Percentiles rank a stretch among this genome's conserved stretches.
phyloP scores from a whole-genome alignment of 2,888 invertebrate species.

The Willowsia nigromaculata region DNA sequence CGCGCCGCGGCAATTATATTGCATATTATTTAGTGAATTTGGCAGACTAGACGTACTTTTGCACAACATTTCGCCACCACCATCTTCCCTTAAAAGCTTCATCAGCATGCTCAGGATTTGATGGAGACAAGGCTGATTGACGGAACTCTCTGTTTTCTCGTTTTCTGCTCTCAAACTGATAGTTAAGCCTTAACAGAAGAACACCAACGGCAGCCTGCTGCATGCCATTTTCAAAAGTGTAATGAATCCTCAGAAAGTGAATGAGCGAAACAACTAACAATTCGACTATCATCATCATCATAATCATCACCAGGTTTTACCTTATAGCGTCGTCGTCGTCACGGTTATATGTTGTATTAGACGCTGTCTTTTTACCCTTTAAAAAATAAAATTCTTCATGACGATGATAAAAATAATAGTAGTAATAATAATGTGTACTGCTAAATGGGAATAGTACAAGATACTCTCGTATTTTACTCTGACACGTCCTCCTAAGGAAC shows the following conservation, averaged over 20 bases:
- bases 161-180: neutral
- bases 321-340: neutral
- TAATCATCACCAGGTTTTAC: neutral
- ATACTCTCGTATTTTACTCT: conserved; percentile 1
- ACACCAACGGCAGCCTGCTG: neutral
- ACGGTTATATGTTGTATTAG: neutral
- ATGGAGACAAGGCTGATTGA: neutral
- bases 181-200: neutral
- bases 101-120: no score
- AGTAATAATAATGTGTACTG: neutral
- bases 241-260: neutral
- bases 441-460: neutral
- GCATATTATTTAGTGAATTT: neutral
- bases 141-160: neutral
- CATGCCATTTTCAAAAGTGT: neutral
- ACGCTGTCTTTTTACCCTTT: neutral
- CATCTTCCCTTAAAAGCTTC: no score
- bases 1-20: neutral
- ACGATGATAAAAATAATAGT: no score
- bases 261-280: neutral
- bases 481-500: neutral
- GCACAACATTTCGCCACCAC: neutral
- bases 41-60: neutral
- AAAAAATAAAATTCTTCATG: neutral
- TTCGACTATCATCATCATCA: neutral